Evolutionary conservation across 2,113 vertebrate species (phyloP).

Genomic region (Strix uralensis): DNA sequence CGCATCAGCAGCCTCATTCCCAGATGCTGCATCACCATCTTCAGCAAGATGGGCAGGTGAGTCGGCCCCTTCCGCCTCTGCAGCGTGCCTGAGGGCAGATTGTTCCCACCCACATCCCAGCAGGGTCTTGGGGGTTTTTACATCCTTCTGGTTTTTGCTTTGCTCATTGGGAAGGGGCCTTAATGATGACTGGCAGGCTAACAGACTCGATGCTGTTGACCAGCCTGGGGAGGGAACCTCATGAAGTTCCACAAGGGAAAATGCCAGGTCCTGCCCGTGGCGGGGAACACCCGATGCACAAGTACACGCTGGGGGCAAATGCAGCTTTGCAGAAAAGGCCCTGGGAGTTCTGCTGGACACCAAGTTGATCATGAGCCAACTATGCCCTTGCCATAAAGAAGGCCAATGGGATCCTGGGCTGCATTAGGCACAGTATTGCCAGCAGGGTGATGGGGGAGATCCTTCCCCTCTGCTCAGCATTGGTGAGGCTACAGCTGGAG

Average conservation of each 20-base stretch:
- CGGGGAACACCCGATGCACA: not conserved
- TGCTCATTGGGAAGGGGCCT: not conserved
- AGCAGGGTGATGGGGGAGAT: not conserved
- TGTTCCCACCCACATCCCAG: not conserved
- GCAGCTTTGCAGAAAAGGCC: not conserved
- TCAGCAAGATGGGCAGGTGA: slow-evolving; percentile 80
- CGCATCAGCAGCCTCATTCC: slow-evolving; percentile 95
- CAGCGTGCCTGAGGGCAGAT: too few species aligned
- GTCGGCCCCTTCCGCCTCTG: not conserved
- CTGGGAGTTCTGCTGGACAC: not conserved
- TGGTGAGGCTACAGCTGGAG: not conserved
- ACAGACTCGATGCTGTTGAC: not conserved
- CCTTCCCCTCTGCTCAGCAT: not conserved
- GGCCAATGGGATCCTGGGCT: not conserved
- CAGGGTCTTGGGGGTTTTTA: not conserved
- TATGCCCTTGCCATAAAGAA: not conserved
- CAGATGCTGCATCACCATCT: slow-evolving; percentile 92
- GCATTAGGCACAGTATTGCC: not conserved
- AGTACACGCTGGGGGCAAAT: not conserved
- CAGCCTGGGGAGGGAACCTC: not conserved
- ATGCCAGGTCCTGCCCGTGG: not conserved
- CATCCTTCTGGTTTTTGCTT: not conserved
- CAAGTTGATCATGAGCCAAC: not conserved
- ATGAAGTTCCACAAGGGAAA: not conserved
- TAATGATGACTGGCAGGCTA: not conserved